phyloP scores from a whole-genome alignment of 2,113 vertebrate genomes.

The Sterna hirundo region DNA sequence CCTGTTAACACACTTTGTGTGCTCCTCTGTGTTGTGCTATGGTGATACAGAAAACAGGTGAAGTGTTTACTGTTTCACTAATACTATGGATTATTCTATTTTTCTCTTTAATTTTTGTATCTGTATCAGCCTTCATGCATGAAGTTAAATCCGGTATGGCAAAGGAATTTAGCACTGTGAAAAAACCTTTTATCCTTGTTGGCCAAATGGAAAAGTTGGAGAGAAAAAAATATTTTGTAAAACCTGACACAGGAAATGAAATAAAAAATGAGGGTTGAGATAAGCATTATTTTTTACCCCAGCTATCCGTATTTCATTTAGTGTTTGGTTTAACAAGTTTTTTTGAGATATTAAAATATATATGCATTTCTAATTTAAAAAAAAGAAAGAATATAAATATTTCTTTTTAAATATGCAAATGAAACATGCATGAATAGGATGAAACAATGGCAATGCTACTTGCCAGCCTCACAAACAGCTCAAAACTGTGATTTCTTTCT shows the following conservation, averaged over 20 bases:
- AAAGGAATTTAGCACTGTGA: not conserved
- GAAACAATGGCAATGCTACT: not conserved
- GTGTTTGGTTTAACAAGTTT: not conserved
- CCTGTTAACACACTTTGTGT: not conserved
- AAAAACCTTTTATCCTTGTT: not conserved
- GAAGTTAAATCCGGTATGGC: not conserved
- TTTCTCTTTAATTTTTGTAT: not conserved
- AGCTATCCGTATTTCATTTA: not conserved
- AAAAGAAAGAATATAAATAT: not conserved
- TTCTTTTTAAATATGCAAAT: not conserved
- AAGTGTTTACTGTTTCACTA: not conserved
- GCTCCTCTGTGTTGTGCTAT: not conserved
- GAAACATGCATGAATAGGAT: not conserved
- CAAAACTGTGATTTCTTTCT: not conserved
- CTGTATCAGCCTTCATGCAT: not conserved
- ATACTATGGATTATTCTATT: not conserved
- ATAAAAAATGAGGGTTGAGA: not conserved
- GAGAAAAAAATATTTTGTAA: not conserved
- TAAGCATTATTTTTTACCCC: not conserved
- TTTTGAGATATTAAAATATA: not conserved
- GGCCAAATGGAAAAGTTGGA: not conserved
- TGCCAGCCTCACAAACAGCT: not conserved
- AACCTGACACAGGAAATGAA: not conserved
- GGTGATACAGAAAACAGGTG: not conserved
- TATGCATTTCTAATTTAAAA: not conserved